A percentile compares a stretch with the other conserved stretches of the same genome.
These are phyloP conservation scores for Conus ventricosus DNA, from an alignment of 1,140 invertebrate genomes.

Conservation along the genomic window DNA sequence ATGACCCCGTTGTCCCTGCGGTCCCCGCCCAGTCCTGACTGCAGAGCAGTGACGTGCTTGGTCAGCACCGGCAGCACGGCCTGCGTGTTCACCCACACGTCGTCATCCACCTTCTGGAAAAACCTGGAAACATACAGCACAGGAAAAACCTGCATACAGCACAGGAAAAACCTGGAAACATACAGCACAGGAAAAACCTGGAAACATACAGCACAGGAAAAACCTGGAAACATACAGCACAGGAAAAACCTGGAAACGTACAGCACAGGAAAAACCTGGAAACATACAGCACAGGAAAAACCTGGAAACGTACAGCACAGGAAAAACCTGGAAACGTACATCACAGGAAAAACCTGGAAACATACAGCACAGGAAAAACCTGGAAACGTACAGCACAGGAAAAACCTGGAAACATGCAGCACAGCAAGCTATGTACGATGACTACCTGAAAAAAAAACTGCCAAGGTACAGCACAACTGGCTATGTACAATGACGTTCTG, in stretches of 20 bases:
- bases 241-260: background rate
- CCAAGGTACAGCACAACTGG: too few species aligned
- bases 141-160: too few species aligned
- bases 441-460: background rate
- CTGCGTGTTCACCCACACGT: background rate
- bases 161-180: background rate
- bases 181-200: background rate
- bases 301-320: background rate
- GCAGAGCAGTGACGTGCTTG: background rate
- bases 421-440: too few species aligned
- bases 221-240: background rate
- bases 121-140: background rate
- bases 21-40: background rate
- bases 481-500: background rate
- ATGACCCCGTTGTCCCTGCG: background rate
- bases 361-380: background rate
- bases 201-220: background rate
- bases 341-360: background rate
- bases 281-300: background rate
- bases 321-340: too few species aligned
- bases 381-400: background rate
- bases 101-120: slow-evolving; percentile 5
- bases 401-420: background rate
- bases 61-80: background rate
- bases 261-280: background rate